Percentiles rank a stretch among this genome's conserved stretches.
Conservation (phyloP, 2,797 vertebrate species). For the Psittacula derbiana region DNA sequence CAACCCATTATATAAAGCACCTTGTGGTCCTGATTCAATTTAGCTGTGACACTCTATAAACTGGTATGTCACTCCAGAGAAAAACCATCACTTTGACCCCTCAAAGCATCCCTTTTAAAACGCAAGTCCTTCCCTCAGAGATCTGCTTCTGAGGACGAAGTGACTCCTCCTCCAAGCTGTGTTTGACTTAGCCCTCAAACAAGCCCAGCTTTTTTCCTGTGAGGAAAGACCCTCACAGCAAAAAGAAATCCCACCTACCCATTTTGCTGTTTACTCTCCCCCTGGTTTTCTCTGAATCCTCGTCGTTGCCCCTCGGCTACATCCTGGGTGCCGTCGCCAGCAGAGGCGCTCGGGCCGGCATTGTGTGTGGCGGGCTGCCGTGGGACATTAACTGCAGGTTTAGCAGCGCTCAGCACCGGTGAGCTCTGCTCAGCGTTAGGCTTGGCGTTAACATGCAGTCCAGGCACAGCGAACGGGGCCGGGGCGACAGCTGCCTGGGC, state of each 20-base stretch:
- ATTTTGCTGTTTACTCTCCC: slow-evolving; percentile 85
- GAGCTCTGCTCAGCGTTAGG: slow-evolving; percentile 77
- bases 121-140: background rate
- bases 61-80: background rate
- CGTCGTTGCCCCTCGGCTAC: slow-evolving; percentile 88
- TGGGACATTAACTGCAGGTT: slow-evolving; percentile 84
- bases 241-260: slow-evolving; percentile 85
- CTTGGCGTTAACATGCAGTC: slow-evolving; percentile 76
- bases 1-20: background rate
- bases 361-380: slow-evolving; percentile 87
- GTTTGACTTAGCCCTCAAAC: background rate
- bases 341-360: slow-evolving; percentile 84
- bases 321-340: slow-evolving; percentile 83
- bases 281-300: slow-evolving; percentile 87
- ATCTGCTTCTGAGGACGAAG: rapidly evolving
- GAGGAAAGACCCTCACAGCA: slow-evolving; percentile 58
- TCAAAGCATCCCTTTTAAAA: background rate
- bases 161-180: background rate
- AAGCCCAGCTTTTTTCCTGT: slow-evolving; percentile 62
- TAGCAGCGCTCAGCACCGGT: slow-evolving; percentile 76
- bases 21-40: background rate
- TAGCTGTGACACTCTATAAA: background rate
- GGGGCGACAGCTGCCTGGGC: slow-evolving; percentile 69
- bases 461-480: slow-evolving; percentile 69
- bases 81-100: background rate